A percentile compares a stretch with the other conserved stretches of the same genome.
Conservation (phyloP, 2,888 invertebrate genomes). For the Drosophila differens region DNA sequence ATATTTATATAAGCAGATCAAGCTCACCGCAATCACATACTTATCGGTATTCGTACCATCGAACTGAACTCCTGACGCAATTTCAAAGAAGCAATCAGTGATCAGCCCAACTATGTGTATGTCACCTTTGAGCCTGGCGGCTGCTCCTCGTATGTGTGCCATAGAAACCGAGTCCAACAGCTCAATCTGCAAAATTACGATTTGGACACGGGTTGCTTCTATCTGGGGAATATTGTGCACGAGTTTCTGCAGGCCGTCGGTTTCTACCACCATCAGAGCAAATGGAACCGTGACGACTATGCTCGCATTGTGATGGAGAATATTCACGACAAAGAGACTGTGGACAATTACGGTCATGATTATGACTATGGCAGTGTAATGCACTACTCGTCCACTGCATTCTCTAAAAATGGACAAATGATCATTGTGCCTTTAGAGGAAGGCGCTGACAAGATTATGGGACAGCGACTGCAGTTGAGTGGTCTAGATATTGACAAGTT, state of each 20-base stretch:
- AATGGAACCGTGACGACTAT: constrained; percentile 90
- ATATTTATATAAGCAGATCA: constrained; percentile 78
- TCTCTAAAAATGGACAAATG: constrained; percentile 89
- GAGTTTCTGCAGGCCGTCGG: constrained; percentile 92
- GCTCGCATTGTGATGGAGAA: constrained; percentile 87
- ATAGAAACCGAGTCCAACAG: constrained; percentile 85
- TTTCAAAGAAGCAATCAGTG: constrained; percentile 88
- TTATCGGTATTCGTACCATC: constrained; percentile 89
- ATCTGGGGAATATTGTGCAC: constrained; percentile 88
- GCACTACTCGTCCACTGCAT: constrained; percentile 91
- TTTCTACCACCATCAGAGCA: constrained; percentile 92
- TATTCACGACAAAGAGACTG: constrained; percentile 83
- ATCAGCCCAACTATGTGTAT: constrained; percentile 68
- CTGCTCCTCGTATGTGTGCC: constrained; percentile 92
- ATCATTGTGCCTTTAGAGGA: constrained; percentile 88
- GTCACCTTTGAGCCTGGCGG: constrained; percentile 86
- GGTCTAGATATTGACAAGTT: constrained; percentile 77
- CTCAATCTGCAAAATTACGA: constrained; percentile 75
- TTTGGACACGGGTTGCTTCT: constrained; percentile 81
- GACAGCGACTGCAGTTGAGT: constrained; percentile 75
- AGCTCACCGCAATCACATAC: constrained; percentile 87
- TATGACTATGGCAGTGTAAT: constrained; percentile 93
- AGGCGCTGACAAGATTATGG: constrained; percentile 59
- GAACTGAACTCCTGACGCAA: constrained; percentile 90
- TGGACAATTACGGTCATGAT: constrained; percentile 88